A percentile compares a stretch with the other conserved stretches of the same genome.
phyloP scores from a whole-genome alignment of 2,113 vertebrate species.

The Rattus norvegicus region GRCr8 NC_086031.1:71267501-71268000 shows the following conservation, averaged over 20 bases:
- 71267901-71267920: not conserved
- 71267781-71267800: not conserved
- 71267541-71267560: not conserved
- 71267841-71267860: not conserved
- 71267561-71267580: too few relatives aligned
- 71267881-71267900: not conserved
- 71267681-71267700: slow-evolving; percentile 10
- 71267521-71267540: too few relatives aligned
- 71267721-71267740: not conserved
- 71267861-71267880: not conserved
- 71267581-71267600: slow-evolving; percentile 4
- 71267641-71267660: not conserved
- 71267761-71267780: not conserved
- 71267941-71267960: not conserved
- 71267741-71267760: not conserved
- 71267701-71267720: slow-evolving; percentile 1
- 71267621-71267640: not conserved
- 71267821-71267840: not conserved
- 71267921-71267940: not conserved
- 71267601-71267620: not conserved
- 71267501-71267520: too few relatives aligned
- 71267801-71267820: not conserved
- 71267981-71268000: not conserved
- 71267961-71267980: not conserved
- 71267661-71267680: slow-evolving; percentile 34